Percentiles rank a stretch among this genome's conserved stretches.
Conservation (phyloP, 1,140 invertebrate species). For the Marisa cornuarietis region DNA sequence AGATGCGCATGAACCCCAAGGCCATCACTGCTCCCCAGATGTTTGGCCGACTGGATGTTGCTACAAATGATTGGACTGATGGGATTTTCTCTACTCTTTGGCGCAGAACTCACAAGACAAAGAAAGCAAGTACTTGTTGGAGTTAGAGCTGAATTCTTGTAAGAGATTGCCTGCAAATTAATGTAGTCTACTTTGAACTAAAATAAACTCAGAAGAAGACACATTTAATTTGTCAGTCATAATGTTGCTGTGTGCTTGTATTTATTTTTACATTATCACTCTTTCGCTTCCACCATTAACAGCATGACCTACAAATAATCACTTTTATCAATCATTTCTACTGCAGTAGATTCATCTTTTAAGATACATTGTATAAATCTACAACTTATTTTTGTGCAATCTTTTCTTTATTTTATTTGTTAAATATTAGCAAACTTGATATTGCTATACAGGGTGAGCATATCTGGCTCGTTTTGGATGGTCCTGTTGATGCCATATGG, state of each 20-base stretch:
- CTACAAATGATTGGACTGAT: slow-evolving; percentile 98
- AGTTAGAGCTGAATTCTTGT: too few species aligned
- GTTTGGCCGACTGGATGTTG: slow-evolving; percentile 95
- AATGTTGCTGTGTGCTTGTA: too few species aligned
- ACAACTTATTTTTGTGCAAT: neutral
- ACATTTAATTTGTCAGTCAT: too few species aligned
- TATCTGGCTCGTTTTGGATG: slow-evolving; percentile 66
- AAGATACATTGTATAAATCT: neutral
- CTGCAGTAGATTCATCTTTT: neutral
- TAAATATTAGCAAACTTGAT: slow-evolving; percentile 5
- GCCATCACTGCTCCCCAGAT: slow-evolving; percentile 96
- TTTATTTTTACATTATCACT: too few species aligned
- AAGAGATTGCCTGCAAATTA: too few species aligned
- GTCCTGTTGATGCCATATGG: slow-evolving; percentile 68
- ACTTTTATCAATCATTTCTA: too few species aligned
- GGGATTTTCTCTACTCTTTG: slow-evolving; percentile 96
- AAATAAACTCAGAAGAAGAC: too few species aligned
- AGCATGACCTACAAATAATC: too few species aligned
- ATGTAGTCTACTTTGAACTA: too few species aligned
- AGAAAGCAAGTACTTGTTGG: slow-evolving; percentile 71
- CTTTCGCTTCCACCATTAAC: too few species aligned
- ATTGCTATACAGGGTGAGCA: slow-evolving; percentile 60
- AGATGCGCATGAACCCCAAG: slow-evolving; percentile 99
- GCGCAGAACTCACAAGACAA: slow-evolving; percentile 91
- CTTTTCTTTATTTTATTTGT: neutral